These are phyloP conservation scores for Vipera latastei DNA, from an alignment of 2,797 vertebrate genomes.

Conservation along the genomic window DNA sequence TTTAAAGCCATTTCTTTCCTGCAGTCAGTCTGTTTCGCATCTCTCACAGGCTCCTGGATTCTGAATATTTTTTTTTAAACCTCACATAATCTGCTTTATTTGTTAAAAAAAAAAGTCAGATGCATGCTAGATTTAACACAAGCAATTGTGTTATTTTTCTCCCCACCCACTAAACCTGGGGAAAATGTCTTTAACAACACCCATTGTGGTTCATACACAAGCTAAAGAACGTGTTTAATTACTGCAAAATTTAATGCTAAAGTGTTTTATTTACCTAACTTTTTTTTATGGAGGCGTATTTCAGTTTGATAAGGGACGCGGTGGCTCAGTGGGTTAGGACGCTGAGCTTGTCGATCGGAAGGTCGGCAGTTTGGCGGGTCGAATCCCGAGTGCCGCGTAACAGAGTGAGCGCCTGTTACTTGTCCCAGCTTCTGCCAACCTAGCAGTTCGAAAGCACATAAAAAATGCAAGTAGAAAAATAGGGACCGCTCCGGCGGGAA, in stretches of 20 bases:
- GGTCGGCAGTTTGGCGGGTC: too few species aligned
- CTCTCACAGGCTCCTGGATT: neutral
- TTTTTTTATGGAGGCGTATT: neutral
- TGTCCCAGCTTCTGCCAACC: too few species aligned
- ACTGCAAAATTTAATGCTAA: neutral
- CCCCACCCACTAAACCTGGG: neutral
- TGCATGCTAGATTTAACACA: neutral
- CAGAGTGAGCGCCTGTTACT: too few species aligned
- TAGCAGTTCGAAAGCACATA: too few species aligned
- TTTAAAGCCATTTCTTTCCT: neutral
- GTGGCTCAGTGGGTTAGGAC: too few species aligned
- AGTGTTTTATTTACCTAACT: neutral
- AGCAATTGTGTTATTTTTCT: neutral
- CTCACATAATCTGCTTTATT: neutral
- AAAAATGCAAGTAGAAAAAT: too few species aligned
- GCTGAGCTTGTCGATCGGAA: too few species aligned
- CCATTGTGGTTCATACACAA: neutral
- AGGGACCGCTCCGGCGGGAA: too few species aligned
- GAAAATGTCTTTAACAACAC: neutral
- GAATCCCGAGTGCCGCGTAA: too few species aligned
- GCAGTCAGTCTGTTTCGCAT: neutral
- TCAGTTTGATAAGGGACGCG: neutral
- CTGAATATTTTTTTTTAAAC: neutral
- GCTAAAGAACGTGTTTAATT: neutral
- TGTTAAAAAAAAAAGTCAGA: neutral